Conservation (phyloP, 2,797 vertebrate genomes). For the Sebastes cheni region DNA sequence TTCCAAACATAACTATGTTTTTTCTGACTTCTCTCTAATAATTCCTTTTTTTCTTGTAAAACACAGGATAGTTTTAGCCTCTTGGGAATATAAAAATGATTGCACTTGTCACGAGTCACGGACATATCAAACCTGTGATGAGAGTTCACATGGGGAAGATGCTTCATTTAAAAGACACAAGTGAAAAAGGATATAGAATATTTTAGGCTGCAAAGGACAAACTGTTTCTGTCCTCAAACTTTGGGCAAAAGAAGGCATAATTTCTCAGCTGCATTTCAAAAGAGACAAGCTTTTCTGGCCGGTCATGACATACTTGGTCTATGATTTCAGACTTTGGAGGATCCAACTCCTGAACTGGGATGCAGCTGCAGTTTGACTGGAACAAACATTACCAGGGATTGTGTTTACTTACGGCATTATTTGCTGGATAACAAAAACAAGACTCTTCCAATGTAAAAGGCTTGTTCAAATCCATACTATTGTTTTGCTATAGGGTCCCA, state of each 20-base stretch:
- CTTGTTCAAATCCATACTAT: neutral
- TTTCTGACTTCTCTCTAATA: neutral
- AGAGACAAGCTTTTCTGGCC: neutral
- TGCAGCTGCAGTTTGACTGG: neutral
- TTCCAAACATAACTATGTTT: neutral
- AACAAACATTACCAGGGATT: neutral
- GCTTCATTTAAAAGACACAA: neutral
- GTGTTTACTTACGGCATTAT: neutral
- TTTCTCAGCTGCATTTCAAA: neutral
- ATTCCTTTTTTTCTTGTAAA: neutral
- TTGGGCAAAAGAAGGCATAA: neutral
- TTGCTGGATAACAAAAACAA: neutral
- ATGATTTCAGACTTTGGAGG: neutral
- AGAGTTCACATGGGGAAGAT: neutral
- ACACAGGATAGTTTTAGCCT: neutral
- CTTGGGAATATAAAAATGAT: neutral
- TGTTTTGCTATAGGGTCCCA: neutral
- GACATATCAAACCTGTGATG: neutral
- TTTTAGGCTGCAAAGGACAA: neutral
- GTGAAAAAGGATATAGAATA: neutral
- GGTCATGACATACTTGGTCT: neutral
- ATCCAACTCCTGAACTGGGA: neutral
- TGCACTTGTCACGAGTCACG: neutral
- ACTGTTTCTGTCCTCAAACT: neutral
- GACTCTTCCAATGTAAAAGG: neutral